Evolutionary conservation across 1,140 invertebrate genomes (phyloP).

Genomic region (Zaprionus taronus): DNA sequence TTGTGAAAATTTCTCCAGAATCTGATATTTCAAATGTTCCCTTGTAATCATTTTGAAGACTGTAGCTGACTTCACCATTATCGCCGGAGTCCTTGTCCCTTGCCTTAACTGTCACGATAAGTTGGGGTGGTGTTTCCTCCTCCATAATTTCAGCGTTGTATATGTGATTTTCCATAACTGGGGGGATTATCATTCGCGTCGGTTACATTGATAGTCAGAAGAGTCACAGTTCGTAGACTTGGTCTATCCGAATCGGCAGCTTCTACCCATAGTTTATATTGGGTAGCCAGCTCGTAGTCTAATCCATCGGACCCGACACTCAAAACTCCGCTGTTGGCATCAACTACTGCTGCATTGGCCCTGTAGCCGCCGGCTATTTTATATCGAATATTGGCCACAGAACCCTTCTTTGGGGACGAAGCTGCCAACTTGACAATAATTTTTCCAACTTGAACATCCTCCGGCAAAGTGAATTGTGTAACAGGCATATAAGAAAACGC

Average conservation of each 20-base stretch:
- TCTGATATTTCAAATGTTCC: constrained; percentile 93
- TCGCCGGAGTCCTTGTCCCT: constrained; percentile 94
- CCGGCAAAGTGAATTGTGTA: constrained; percentile 90
- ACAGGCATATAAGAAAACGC: constrained; percentile 88
- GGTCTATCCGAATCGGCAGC: constrained; percentile 93
- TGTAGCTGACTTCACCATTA: constrained; percentile 94
- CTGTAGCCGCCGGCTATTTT: constrained; percentile 97
- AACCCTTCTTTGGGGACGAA: constrained; percentile 90
- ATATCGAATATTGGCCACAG: constrained; percentile 89
- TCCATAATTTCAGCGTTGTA: constrained; percentile 95
- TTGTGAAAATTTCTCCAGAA: constrained; percentile 94
- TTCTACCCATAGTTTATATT: constrained; percentile 97
- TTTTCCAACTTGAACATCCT: constrained; percentile 91
- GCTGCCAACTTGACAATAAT: constrained; percentile 90
- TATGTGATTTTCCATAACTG: constrained; percentile 90
- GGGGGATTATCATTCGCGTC: constrained; percentile 96
- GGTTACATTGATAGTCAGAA: constrained; percentile 93
- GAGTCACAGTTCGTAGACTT: constrained; percentile 90
- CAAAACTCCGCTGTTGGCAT: constrained; percentile 91
- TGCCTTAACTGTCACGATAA: constrained; percentile 91
- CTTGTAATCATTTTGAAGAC: constrained; percentile 90
- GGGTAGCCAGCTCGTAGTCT: constrained; percentile 93
- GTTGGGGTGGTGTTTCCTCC: constrained; percentile 93
- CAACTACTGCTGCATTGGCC: constrained; percentile 92
- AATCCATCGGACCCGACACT: constrained; percentile 91